Percentiles rank a stretch among this genome's conserved stretches.
Conservation (phyloP, 2,888 invertebrate genomes). For the Nesidiocoris tenuis region DNA sequence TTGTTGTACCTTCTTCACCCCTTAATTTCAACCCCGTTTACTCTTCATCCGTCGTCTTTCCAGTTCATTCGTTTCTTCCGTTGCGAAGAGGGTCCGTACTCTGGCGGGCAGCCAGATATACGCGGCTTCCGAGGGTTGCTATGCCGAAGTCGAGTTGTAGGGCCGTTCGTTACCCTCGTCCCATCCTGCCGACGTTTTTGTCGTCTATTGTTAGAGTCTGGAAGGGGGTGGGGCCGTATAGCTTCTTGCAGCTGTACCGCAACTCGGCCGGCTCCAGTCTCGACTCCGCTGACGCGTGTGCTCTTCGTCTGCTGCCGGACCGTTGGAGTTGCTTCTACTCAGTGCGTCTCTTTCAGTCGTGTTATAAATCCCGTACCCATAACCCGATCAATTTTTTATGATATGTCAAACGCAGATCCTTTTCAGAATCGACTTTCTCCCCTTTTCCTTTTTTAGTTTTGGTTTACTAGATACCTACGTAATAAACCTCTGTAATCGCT, state of each 20-base stretch:
- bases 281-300: constrained; percentile 24
- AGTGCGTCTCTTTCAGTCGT: background rate
- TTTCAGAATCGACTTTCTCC: too few species aligned
- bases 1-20: too few species aligned
- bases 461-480: too few species aligned
- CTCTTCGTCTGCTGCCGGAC: background rate
- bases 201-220: constrained; percentile 20
- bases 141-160: constrained; percentile 11
- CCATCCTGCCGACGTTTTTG: constrained; percentile 7
- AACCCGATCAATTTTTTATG: background rate
- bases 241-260: constrained; percentile 24
- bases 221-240: constrained; percentile 3
- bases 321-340: background rate
- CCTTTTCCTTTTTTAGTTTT: too few species aligned
- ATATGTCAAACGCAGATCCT: background rate
- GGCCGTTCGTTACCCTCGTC: constrained; percentile 31
- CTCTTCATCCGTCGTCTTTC: background rate
- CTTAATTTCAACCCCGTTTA: too few species aligned
- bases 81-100: background rate
- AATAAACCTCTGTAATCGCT: too few species aligned
- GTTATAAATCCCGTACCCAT: background rate
- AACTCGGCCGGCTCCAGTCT: constrained; percentile 11
- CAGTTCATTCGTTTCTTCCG: constrained; percentile 20
- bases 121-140: constrained; percentile 8
- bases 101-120: constrained; percentile 27